Base-by-base conservation (phyloP, 2,113 vertebrate species). In the Pterocles gutturalis region DNA sequence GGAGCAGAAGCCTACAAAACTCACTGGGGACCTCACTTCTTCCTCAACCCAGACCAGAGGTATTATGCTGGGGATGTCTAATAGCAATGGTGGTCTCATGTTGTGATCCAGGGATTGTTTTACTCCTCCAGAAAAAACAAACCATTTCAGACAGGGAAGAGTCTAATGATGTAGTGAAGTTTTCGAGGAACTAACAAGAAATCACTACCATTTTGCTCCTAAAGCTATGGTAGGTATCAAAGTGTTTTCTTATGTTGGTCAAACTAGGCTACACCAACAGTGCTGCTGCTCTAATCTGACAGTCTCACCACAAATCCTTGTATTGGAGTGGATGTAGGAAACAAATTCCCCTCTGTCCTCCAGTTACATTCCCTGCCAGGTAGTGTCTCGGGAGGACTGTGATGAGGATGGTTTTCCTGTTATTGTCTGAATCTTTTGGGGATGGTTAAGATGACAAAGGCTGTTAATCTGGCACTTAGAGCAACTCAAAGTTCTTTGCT, bases 191-290 rank as follows among this genome's bases (percentile, higher is more conserved):
- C n/a, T 36, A 83, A 53, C 3, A 62, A 54, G 51, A 75, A 83
- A 45, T 31, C 0, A 1, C 16, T 66, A 4, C 13, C 2, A 1
- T 29, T 58, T 88, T 54, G 31, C 24, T 46, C 26, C 15, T 53
- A 43, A 82, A 29, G 10, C 45, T 61, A 58, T 43, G 31, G 17
- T 31, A 53, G 7, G 15, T 20, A 48, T 61, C 31, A 71, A 79
- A 82, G 11, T 2, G 2, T 79, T 66, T 75, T 66, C 51, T 75
- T 79, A 71, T 26, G 16, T 49, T 83, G 43, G 31, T 19, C 61
- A 41, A 76, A 51, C 28, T 31, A 62, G 26, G 10, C 57, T 79
- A 46, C 31, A 41, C 11, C 46, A 71, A 76, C 41, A 88, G 24
- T 58, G 48, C 24, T 72, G 51, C 61, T 71, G 62, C 26, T 66